phyloP scores from a whole-genome alignment of 2,113 vertebrate genomes.

The Oplegnathus fasciatus region DNA sequence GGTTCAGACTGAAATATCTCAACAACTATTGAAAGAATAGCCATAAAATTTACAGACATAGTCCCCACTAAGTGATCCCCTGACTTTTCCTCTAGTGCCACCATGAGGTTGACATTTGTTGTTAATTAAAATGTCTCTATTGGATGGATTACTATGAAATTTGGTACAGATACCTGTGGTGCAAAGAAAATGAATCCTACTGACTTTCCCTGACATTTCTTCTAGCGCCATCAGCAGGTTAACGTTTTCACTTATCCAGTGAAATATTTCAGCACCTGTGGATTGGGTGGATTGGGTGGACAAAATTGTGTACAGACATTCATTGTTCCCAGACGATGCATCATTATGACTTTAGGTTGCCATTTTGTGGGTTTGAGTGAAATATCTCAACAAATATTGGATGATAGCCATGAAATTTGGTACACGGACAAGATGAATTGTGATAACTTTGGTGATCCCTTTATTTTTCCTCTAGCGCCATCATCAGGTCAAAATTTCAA shows the following conservation, averaged over 20 bases:
- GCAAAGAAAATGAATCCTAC: too few species aligned
- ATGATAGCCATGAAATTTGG: neutral
- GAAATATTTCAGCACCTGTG: neutral
- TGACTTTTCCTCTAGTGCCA: too few species aligned
- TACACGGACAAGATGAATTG: neutral
- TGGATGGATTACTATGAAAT: neutral
- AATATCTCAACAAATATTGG: too few species aligned
- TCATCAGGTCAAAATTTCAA: neutral
- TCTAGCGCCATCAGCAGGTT: neutral
- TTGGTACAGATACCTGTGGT: neutral
- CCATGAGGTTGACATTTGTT: too few species aligned
- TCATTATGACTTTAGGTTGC: neutral
- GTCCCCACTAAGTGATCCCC: neutral
- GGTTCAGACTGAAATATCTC: neutral
- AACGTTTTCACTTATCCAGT: neutral
- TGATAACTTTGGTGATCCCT: neutral
- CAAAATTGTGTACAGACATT: neutral
- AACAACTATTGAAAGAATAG: neutral
- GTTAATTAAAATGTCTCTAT: neutral
- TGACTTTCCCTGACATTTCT: neutral
- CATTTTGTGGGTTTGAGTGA: neutral
- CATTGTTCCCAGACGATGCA: neutral
- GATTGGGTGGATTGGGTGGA: neutral
- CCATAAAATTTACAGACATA: neutral
- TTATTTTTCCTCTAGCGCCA: neutral